These are phyloP conservation scores for Orgyia antiqua DNA, from an alignment of 2,888 invertebrate genomes.

Conservation along the genomic window DNA sequence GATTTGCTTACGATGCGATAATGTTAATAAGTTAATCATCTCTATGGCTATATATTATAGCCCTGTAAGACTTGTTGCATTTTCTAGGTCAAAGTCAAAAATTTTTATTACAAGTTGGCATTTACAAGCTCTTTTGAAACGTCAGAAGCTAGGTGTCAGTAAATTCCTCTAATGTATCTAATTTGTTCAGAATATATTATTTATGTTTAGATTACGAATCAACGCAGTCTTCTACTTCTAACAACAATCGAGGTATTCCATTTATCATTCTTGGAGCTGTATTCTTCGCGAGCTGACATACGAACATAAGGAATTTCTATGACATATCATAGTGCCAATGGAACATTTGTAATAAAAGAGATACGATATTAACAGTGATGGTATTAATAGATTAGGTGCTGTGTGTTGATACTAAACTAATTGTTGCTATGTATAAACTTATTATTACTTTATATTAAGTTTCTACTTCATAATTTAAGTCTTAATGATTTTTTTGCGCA, in stretches of 20 bases:
- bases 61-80: no score
- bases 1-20: no score
- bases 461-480: constrained; percentile 19
- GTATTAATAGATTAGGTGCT: constrained; percentile 17
- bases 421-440: constrained; percentile 8
- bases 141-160: no score
- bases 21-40: no score
- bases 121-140: no score
- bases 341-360: constrained; percentile 38
- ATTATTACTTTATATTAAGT: constrained; percentile 8
- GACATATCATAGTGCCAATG: constrained; percentile 53
- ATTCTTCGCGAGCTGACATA: constrained; percentile 55
- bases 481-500: background rate
- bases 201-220: constrained; percentile 62
- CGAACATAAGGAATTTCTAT: constrained; percentile 11
- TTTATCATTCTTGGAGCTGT: constrained; percentile 36
- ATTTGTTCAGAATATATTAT: no score
- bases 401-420: constrained; percentile 11
- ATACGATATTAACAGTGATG: constrained; percentile 31
- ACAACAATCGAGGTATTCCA: constrained; percentile 28
- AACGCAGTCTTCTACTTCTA: constrained; percentile 56
- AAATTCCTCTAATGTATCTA: no score
- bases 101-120: no score
- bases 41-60: no score
- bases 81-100: no score